Base-by-base conservation (phyloP, 2,113 vertebrate species). In the Dicerorhinus sumatrensis region DNA sequence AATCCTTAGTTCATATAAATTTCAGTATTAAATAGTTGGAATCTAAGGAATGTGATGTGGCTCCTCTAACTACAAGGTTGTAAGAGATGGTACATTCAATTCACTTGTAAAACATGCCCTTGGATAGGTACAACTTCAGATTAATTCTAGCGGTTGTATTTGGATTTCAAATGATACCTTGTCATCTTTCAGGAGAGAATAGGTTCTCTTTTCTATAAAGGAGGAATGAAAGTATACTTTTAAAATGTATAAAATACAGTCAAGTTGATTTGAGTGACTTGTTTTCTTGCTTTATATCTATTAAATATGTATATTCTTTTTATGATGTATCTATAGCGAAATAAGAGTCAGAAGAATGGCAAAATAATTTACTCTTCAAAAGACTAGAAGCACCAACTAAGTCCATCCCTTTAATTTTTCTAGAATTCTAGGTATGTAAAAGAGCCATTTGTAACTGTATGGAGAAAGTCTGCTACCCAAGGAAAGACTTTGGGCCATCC, bases 101-200 rank as follows among this genome's bases (percentile, higher is more conserved):
- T 94, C 27, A 75, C 21, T 85, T 85, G 25, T 67, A 92, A 85
- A 89, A 75, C 23, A 92, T 85, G 36, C 1, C 36, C 10, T 83
- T 89, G 23, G 8, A n/a, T 46, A 48, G 16, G 5, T 54, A 81
- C 16, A 89, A 48, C 21, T 86, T 73, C 14, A 75, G 16, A 56
- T 91, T 89, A 46, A 60, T 70, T 88, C 76, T 17, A 89, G n/a
- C 73, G 20, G 5, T 23, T 77, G 2, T 39, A 94, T 69, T 94
- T 92, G 31, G 21, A 83, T 94, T 89, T 94, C 16, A 69, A 86
- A 73, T 89, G 14, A 72, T 29, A 95, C 27, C 8, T 73, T 95
- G 65, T 48, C 58, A 95, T 87, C 18, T 67, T 89, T 83, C 9
- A 51, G 17, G 8, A 70, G 4, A 63, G 0, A 80, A 4, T 75